Base-by-base conservation (phyloP, 2,888 invertebrate species). In the Luffia ferchaultella region DNA sequence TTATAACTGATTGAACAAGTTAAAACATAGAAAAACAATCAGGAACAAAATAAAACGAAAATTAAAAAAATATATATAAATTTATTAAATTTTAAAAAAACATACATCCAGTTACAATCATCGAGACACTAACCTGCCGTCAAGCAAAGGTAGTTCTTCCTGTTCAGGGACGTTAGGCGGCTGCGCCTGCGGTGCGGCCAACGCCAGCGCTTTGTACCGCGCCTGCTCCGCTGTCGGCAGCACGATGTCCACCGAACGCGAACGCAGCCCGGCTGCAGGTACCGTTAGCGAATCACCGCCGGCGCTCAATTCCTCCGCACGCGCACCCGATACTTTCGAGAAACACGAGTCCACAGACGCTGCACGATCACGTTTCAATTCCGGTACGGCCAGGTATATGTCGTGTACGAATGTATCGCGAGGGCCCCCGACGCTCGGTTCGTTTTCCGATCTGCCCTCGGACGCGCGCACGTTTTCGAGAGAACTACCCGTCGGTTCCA, bases 261-360 rank as follows among this genome's bases (percentile, higher is more conserved):
- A 94, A 46, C 95, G 85, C 30, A 91, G 86, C 55, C 89, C 89
- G 53, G 88, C 87, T 48, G 89, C 90, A 2, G 93, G 93, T 52
- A 93, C 93, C 52, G 89, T 87, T 55, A 91, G 77, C 47, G 86
- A 86, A 53, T 85, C 84, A 50, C 82, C 85, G 19, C 84, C 86
- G 50, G 88, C 88, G 61, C 90, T 88, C 57, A 92, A 66, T 64
- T 92, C 90, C 62, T 90, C 90, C 17, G 91, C 89, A 69, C 91
- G 88, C 50, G 88, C 88, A 46, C 92, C 90, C 18, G 89, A 87
- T 49, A 91, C 87, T 76, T 92, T 91, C 52, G 92, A 89, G 71
- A 94, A 95, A 66, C 93, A 92, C 16, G 94, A 93, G 68, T 95
- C 95, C 1, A 95, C 93, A 0, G 94, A 94, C 30, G 93, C 94